Evolutionary conservation across 1,140 invertebrate species (phyloP).

Genomic region (Papilio glaucus): DNA sequence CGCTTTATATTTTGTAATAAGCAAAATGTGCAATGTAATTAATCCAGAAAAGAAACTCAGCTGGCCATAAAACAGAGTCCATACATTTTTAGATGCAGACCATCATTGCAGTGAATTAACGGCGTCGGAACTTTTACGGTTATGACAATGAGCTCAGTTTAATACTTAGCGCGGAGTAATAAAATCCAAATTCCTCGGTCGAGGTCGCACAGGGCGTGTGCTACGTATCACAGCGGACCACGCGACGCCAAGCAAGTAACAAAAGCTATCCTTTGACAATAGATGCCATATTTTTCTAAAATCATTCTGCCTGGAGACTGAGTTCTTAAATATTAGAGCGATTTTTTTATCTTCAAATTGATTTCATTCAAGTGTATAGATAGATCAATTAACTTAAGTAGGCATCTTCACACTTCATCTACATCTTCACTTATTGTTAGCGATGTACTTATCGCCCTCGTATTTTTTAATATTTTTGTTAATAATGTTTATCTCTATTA

Average conservation of each 20-base stretch:
- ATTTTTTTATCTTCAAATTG: no score
- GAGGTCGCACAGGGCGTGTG: conserved; percentile 10
- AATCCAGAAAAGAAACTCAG: not conserved
- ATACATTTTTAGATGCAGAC: conserved; percentile 18
- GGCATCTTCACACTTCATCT: no score
- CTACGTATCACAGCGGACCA: conserved; percentile 15
- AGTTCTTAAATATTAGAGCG: no score
- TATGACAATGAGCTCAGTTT: conserved; percentile 30
- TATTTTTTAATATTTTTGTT: no score
- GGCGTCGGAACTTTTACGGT: conserved; percentile 19
- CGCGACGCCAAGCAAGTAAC: not conserved
- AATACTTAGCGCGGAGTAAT: conserved; percentile 8
- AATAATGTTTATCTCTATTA: no score
- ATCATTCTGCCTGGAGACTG: not conserved
- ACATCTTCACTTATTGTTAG: no score
- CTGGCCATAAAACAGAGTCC: conserved; percentile 1
- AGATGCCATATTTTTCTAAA: not conserved
- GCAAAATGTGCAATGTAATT: not conserved
- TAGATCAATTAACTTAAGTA: no score
- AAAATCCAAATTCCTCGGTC: conserved; percentile 18
- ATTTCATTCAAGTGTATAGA: no score
- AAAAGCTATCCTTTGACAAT: conserved; percentile 20
- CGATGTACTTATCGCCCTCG: no score
- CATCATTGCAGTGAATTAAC: conserved; percentile 19
- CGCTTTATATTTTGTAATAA: not conserved